These are phyloP conservation scores for Agriotes lineatus DNA, from an alignment of 2,888 invertebrate genomes.

Conservation along the genomic window DNA sequence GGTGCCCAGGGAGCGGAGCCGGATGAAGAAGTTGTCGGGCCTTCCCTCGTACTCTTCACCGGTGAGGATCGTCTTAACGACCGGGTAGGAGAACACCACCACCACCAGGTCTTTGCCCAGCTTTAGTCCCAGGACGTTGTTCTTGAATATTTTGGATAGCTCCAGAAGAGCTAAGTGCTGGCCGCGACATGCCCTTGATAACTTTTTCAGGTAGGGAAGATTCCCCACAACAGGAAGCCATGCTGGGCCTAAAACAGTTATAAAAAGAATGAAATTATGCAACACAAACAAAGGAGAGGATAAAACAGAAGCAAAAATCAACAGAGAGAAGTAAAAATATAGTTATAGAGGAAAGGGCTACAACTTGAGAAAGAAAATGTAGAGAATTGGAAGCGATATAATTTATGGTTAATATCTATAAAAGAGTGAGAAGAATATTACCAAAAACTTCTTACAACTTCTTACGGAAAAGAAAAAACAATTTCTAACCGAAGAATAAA, in stretches of 20 bases:
- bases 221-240: constrained; percentile 67
- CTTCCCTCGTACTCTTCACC: constrained; percentile 74
- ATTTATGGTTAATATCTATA: too few species aligned
- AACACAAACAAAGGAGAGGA: too few species aligned
- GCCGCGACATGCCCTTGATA: constrained; percentile 64
- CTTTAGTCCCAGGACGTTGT: constrained; percentile 71
- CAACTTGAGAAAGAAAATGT: too few species aligned
- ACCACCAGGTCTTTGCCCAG: constrained; percentile 70
- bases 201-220: constrained; percentile 59
- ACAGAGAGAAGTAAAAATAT: too few species aligned
- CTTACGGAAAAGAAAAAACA: too few species aligned
- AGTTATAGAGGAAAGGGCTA: too few species aligned
- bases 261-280: too few species aligned
- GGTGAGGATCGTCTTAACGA: constrained; percentile 69
- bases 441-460: too few species aligned
- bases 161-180: constrained; percentile 69
- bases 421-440: too few species aligned
- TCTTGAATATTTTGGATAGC: constrained; percentile 67
- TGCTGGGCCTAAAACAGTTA: constrained; percentile 66
- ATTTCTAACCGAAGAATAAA: too few species aligned
- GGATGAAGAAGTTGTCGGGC: constrained; percentile 75
- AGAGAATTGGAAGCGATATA: too few species aligned
- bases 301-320: too few species aligned
- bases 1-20: constrained; percentile 74
- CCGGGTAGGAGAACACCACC: constrained; percentile 69